phyloP scores from a whole-genome alignment of 2,797 vertebrate genomes.

The Psittacula derbiana region DNA sequence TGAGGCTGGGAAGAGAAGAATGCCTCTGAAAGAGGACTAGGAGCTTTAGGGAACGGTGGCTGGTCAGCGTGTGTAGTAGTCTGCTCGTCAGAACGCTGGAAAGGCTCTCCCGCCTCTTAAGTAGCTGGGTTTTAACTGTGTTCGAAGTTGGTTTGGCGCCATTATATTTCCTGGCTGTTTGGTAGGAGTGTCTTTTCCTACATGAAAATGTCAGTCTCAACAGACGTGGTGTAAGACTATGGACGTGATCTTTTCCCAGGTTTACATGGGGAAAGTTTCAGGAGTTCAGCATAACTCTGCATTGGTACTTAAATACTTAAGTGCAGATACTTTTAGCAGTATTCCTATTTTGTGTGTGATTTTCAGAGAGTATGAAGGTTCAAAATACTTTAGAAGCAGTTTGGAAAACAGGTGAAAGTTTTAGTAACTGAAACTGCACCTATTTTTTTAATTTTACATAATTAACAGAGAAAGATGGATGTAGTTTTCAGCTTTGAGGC shows the following conservation, averaged over 20 bases:
- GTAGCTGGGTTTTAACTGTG: not conserved
- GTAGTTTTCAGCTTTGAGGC: not conserved
- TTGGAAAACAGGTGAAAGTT: not conserved
- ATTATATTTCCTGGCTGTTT: not conserved
- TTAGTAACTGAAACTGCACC: not conserved
- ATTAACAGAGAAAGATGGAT: not conserved
- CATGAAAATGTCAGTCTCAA: rapidly evolving
- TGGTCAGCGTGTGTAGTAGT: not conserved
- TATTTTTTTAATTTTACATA: not conserved
- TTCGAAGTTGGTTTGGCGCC: not conserved
- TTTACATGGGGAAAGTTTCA: not conserved
- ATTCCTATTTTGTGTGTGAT: not conserved
- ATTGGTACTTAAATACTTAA: not conserved
- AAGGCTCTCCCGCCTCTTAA: rapidly evolving
- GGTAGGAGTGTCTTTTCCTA: not conserved
- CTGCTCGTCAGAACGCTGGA: rapidly evolving
- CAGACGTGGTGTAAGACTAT: not conserved
- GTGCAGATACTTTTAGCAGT: not conserved
- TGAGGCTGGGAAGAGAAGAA: not conserved
- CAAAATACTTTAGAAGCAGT: not conserved
- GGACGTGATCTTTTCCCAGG: not conserved
- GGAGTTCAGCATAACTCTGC: not conserved
- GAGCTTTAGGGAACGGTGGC: not conserved
- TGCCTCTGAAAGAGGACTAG: not conserved
- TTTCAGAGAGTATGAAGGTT: not conserved